Percentiles rank a stretch among this genome's conserved stretches.
phyloP scores from a whole-genome alignment of 2,113 vertebrate species.

The Ciconia stormi region DNA sequence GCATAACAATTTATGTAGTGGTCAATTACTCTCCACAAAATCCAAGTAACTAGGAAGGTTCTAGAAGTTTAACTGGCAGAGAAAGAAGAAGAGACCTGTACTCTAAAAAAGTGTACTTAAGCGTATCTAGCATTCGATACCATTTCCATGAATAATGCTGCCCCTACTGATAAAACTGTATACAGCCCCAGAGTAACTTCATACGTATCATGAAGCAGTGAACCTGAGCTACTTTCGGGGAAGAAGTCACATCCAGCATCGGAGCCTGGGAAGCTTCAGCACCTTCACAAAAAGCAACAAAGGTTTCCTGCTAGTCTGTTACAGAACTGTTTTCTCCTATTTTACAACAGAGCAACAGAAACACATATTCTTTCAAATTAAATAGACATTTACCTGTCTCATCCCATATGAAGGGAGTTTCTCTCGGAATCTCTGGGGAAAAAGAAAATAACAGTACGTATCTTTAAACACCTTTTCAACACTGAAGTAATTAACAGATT shows the following conservation, averaged over 20 bases:
- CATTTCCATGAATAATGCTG: neutral
- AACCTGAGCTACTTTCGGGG: neutral
- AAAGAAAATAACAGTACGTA: neutral
- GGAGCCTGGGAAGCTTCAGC: neutral
- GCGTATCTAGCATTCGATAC: fast-evolving
- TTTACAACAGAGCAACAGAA: neutral
- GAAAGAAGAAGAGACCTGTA: neutral
- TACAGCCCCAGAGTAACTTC: neutral
- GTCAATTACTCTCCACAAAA: neutral
- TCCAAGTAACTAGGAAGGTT: neutral
- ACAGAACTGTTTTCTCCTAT: neutral
- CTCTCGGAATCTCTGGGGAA: constrained; percentile 87
- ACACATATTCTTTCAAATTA: neutral
- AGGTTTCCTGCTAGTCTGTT: neutral
- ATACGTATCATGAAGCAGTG: fast-evolving
- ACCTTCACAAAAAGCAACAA: neutral
- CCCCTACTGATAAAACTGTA: fast-evolving
- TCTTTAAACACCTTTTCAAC: neutral
- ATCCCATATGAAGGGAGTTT: constrained; percentile 90
- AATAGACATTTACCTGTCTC: constrained; percentile 80
- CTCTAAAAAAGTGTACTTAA: neutral
- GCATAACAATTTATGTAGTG: neutral
- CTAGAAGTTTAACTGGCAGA: neutral
- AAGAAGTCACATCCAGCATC: neutral
- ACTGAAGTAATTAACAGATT: neutral